Evolutionary conservation across 2,113 vertebrate species (phyloP).

Genomic region (Megaleporinus macrocephalus): DNA sequence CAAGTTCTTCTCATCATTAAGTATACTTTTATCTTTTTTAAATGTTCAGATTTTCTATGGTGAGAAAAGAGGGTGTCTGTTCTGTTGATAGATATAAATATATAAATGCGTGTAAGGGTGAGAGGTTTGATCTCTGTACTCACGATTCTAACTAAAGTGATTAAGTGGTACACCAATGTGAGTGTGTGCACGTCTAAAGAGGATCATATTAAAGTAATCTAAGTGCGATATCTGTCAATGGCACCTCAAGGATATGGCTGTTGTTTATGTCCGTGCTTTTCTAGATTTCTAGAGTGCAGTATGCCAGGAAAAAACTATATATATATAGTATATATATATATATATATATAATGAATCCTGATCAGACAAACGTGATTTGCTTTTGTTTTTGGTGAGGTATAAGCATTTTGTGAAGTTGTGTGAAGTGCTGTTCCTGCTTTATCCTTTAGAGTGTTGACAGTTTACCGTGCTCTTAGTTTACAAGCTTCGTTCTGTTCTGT

Average conservation of each 20-base stretch:
- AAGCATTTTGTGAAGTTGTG: slow-evolving; percentile 63
- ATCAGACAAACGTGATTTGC: slow-evolving; percentile 58
- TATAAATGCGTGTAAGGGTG: slow-evolving; percentile 20
- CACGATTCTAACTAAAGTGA: background rate
- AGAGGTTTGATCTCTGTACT: background rate
- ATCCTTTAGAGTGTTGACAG: slow-evolving; percentile 57
- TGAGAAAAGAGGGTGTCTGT: slow-evolving; percentile 24
- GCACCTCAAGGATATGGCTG: slow-evolving; percentile 44
- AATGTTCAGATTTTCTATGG: slow-evolving; percentile 43
- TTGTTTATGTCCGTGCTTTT: slow-evolving; percentile 45
- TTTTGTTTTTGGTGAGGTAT: slow-evolving; percentile 66
- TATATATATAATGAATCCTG: slow-evolving; percentile 28
- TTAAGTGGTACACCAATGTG: background rate
- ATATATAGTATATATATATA: too few relatives aligned
- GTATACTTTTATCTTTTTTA: slow-evolving; percentile 50
- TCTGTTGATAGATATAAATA: slow-evolving; percentile 39
- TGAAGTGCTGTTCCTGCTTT: slow-evolving; percentile 63
- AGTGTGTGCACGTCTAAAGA: background rate
- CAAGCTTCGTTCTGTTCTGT: slow-evolving; percentile 48
- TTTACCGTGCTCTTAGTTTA: slow-evolving; percentile 57
- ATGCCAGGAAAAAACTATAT: slow-evolving; percentile 46
- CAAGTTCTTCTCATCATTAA: slow-evolving; percentile 57
- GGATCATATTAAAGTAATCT: slow-evolving; percentile 44
- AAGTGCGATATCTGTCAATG: slow-evolving; percentile 47
- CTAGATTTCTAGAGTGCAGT: slow-evolving; percentile 52